These are phyloP conservation scores for Philereme transversata DNA, from an alignment of 2,888 invertebrate species.

Conservation along the genomic window DNA sequence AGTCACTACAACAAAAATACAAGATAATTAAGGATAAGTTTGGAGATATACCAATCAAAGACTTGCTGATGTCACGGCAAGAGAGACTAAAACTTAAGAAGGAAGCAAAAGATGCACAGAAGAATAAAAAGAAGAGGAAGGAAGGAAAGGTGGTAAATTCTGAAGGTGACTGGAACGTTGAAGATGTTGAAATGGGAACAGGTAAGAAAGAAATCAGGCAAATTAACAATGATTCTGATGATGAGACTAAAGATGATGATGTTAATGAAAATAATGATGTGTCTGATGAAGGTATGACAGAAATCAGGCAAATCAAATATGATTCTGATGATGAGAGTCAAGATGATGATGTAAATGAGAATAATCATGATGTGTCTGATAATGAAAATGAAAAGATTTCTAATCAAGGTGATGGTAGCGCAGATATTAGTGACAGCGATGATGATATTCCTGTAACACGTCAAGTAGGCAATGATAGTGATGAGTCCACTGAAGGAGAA, in stretches of 20 bases:
- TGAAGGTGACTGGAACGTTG: constrained; percentile 65
- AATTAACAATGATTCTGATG: constrained; percentile 14
- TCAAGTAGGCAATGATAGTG: constrained; percentile 26
- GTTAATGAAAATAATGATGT: constrained; percentile 14
- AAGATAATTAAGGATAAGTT: constrained; percentile 64
- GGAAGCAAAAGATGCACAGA: constrained; percentile 66
- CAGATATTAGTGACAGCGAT: constrained; percentile 22
- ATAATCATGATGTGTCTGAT: constrained; percentile 16
- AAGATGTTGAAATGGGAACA: constrained; percentile 46
- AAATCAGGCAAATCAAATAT: constrained; percentile 7
- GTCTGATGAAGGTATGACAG: constrained; percentile 32
- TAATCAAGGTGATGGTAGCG: constrained; percentile 11
- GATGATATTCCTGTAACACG: constrained; percentile 8
- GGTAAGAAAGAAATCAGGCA: constrained; percentile 29
- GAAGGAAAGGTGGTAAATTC: constrained; percentile 52
- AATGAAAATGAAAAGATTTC: constrained; percentile 7
- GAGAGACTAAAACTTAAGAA: constrained; percentile 71
- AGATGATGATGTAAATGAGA: constrained; percentile 17
- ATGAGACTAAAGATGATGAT: constrained; percentile 11
- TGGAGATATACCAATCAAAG: constrained; percentile 67
- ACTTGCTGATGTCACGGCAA: constrained; percentile 72
- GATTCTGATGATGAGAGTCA: constrained; percentile 7
- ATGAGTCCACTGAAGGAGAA: constrained; percentile 28
- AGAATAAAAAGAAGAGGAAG: constrained; percentile 58
- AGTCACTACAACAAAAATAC: constrained; percentile 69